Evolutionary conservation across 2,888 invertebrate genomes (phyloP), one percentile per base, ranked within the genome.

Genomic region (Rhagophthalmus giganteus): DNA sequence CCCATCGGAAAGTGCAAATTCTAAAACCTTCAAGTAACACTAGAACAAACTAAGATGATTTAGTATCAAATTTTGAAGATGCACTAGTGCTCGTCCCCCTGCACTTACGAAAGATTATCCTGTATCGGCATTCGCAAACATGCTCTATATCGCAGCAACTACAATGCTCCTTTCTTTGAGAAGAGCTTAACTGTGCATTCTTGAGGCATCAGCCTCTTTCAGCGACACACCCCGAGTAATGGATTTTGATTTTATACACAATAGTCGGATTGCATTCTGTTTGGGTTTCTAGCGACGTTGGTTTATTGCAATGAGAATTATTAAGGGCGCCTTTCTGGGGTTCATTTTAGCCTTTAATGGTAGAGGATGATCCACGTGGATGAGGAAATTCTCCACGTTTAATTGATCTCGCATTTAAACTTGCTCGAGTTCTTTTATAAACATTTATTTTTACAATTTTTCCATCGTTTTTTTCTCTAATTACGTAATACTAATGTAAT

Each of bases 91-190:
- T 52, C 53, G 58, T 52, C 59, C 59, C n/a, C 57, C 57, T 34
- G 15, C 41, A 34, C 51, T 50, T 32, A 31, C 53, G 62, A 63
- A 41, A 65, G 68, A 71, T 73, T 72, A 73, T 73, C 72, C 69
- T 62, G 62, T 68, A 71, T 73, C 67, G 71, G 70, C 66, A 73
- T 73, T 69, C 71, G 61, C 65, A 65, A 68, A 69, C 73, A 70
- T 69, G 71, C 63, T 60, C 61, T 58, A 44, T 54, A 56, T 50
- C 54, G 34, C 45, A 44, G 37, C 41, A 53, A 40, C 44, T 44
- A 53, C 54, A 58, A 56, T 56, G 40, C 55, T 60, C 62, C 63
- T 61, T 61, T 68, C 64, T 69, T 70, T 67, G 67, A 63, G 61
- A 58, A 63, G 50, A 62, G 68, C 68, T 70, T 70, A 66, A 61